Evolutionary conservation across 2,797 vertebrate species (phyloP).

Genomic region (Tarsius wallacei): DNA sequence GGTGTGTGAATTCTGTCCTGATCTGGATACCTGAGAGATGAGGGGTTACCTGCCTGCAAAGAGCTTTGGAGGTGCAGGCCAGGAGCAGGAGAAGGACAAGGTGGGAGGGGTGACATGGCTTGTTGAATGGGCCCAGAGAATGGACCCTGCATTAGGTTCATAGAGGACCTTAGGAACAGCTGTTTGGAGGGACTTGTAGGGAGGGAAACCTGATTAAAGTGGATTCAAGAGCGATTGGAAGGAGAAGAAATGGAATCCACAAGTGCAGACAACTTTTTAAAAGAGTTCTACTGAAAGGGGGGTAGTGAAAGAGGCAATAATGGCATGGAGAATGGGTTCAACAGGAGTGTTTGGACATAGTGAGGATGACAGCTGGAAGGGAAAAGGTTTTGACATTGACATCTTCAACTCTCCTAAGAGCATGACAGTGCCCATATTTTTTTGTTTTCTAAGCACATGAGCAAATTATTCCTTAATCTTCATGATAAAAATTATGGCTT

Average conservation of each 20-base stretch:
- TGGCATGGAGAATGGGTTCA: not conserved
- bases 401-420: not conserved
- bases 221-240: not conserved
- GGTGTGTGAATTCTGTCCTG: not conserved
- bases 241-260: not conserved
- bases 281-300: not conserved
- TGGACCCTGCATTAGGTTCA: not conserved
- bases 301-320: not conserved
- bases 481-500: not conserved
- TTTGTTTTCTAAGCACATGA: not conserved
- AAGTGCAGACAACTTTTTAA: not conserved
- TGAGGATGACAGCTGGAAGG: fast-evolving
- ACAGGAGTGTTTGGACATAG: not conserved
- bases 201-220: not conserved
- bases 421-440: not conserved
- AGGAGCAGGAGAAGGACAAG: not conserved
- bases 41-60: fast-evolving
- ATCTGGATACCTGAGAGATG: not conserved
- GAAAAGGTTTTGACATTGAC: not conserved
- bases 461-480: not conserved
- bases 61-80: not conserved
- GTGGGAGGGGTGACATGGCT: no score
- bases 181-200: not conserved
- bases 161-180: not conserved
- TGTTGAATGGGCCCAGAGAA: not conserved